A percentile compares a stretch with the other conserved stretches of the same genome.
Evolutionary conservation across 2,113 vertebrate species (phyloP).

Genomic region (Pelobates fuscus): DNA sequence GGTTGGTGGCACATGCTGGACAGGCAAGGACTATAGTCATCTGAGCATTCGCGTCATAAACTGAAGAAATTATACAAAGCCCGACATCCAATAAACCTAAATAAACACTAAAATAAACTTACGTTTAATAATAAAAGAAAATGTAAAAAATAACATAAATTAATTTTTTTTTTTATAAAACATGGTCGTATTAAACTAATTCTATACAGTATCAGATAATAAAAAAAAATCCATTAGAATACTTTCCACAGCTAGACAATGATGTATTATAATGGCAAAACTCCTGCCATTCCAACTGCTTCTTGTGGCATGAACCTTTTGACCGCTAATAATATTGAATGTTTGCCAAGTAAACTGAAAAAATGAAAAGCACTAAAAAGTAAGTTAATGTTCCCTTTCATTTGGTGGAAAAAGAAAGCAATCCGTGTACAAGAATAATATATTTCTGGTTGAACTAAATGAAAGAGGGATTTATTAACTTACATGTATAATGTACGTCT

Average conservation of each 20-base stretch:
- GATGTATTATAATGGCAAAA: conserved; percentile 20
- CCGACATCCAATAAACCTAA: neutral
- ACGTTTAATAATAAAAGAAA: neutral
- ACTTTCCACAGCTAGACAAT: conserved; percentile 41
- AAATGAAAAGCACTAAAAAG: conserved; percentile 35
- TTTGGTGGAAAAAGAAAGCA: conserved; percentile 40
- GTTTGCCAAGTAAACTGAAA: conserved; percentile 43
- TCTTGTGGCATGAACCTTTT: conserved; percentile 37
- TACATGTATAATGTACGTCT: conserved; percentile 37
- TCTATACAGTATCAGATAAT: no score
- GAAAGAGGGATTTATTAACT: conserved; percentile 47
- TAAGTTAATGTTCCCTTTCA: conserved; percentile 48
- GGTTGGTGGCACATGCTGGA: rapidly evolving
- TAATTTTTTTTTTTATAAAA: no score
- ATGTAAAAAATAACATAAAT: neutral
- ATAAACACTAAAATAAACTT: no score
- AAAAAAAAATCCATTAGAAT: conserved; percentile 16
- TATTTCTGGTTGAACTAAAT: conserved; percentile 25
- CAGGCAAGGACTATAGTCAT: conserved; percentile 1
- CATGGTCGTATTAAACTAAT: no score
- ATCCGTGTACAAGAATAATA: conserved; percentile 34
- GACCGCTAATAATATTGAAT: conserved; percentile 46
- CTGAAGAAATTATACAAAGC: neutral
- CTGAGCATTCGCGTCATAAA: conserved; percentile 10
- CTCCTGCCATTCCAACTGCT: conserved; percentile 25